Percentiles rank a stretch among this genome's conserved stretches.
phyloP scores from a whole-genome alignment of 92 coral and sea anemone species.

The Porites cylindrica region DNA sequence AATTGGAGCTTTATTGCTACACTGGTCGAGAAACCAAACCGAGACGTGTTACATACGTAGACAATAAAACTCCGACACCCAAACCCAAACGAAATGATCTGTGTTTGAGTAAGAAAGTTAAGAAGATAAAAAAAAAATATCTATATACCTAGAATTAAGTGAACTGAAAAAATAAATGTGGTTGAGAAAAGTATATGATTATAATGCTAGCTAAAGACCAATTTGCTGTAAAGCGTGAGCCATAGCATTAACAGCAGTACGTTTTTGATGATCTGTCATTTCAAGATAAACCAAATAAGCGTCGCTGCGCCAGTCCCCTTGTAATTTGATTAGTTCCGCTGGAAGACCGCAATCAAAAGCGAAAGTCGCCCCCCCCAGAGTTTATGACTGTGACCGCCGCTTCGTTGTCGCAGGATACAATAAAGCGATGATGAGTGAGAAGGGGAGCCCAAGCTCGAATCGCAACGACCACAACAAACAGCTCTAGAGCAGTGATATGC shows the following conservation, averaged over 20 bases:
- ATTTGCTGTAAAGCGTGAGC: background rate
- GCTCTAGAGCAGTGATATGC: too few species aligned
- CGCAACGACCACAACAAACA: too few species aligned
- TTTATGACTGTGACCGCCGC: too few species aligned
- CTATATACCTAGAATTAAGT: too few species aligned
- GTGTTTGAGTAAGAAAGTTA: too few species aligned
- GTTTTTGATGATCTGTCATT: background rate
- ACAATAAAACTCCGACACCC: too few species aligned
- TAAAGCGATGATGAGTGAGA: too few species aligned
- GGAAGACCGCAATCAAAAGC: conserved; percentile 10
- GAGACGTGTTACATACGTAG: background rate
- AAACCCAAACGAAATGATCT: background rate
- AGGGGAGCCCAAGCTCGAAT: too few species aligned
- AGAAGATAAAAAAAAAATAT: too few species aligned
- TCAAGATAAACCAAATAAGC: background rate
- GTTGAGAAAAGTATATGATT: too few species aligned
- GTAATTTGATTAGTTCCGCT: background rate
- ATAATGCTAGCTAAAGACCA: background rate
- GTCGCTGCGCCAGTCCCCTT: background rate
- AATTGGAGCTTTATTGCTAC: background rate
- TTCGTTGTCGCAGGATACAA: too few species aligned
- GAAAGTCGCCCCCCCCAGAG: conserved; percentile 5
- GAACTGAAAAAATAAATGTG: too few species aligned
- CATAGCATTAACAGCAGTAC: background rate
- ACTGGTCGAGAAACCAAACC: background rate